phyloP scores from a whole-genome alignment of 2,113 vertebrate genomes.

The Mormyrus iriodes region DNA sequence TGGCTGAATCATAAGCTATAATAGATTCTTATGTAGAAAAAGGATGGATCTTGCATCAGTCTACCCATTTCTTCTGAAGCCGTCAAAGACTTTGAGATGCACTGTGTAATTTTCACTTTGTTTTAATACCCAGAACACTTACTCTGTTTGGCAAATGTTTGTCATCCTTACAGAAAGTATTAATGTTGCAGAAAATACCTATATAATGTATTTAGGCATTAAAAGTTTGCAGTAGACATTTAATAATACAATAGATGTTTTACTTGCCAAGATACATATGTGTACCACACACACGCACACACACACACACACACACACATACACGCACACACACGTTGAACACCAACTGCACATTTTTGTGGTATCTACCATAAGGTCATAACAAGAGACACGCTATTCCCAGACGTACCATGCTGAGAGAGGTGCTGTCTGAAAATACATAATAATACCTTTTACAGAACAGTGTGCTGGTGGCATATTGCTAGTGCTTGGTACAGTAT shows the following conservation, averaged over 20 bases:
- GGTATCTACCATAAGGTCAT: neutral
- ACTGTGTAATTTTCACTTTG: too few species aligned
- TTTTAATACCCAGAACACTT: too few species aligned
- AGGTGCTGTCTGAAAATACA: neutral
- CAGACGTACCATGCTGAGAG: neutral
- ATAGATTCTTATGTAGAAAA: neutral
- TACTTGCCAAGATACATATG: too few species aligned
- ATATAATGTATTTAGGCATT: too few species aligned
- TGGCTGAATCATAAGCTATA: neutral
- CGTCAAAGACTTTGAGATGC: neutral
- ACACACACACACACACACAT: neutral
- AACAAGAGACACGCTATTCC: neutral
- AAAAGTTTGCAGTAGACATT: too few species aligned
- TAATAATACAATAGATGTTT: too few species aligned
- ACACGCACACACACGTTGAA: neutral
- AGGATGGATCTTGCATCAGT: neutral
- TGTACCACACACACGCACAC: neutral
- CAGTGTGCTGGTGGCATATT: neutral
- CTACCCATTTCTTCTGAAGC: neutral
- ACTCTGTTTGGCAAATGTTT: too few species aligned
- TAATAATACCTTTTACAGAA: neutral
- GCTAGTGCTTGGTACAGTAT: conserved; percentile 47
- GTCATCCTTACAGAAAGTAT: too few species aligned
- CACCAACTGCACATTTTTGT: neutral
- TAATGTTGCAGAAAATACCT: too few species aligned